Evolutionary conservation across 2,797 vertebrate species (phyloP).

Genomic region (Dryobates pubescens): DNA sequence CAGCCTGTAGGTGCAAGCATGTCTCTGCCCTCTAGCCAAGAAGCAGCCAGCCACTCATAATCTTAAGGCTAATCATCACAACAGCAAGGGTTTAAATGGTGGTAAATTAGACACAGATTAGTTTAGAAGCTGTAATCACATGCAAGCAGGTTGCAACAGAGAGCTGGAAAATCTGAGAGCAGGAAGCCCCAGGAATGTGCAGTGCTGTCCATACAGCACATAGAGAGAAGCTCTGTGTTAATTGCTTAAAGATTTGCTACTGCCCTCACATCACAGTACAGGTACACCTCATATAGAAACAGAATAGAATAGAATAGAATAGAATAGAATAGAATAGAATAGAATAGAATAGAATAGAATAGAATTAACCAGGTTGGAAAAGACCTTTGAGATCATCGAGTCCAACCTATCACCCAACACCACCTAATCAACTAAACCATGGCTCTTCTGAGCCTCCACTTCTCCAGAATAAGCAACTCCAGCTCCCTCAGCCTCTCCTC

Average conservation of each 20-base stretch:
- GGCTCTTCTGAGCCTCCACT: no score
- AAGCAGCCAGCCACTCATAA: neutral
- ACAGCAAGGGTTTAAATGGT: neutral
- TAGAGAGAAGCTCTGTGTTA: fast-evolving
- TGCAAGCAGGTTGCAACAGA: neutral
- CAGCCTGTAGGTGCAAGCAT: neutral
- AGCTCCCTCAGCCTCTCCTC: no score
- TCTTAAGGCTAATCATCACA: fast-evolving
- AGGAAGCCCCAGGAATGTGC: neutral
- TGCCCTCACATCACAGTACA: neutral
- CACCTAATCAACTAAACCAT: no score
- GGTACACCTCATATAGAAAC: neutral
- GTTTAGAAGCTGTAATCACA: neutral
- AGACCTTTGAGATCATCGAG: no score
- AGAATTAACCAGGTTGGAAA: no score
- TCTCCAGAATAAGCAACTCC: no score
- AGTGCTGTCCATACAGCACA: neutral
- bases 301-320: no score
- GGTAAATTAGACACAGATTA: neutral
- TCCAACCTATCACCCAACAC: no score
- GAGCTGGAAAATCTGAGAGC: neutral
- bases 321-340: no score
- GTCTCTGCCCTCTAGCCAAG: neutral
- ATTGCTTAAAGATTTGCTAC: neutral
- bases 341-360: no score